phyloP scores from a whole-genome alignment of 2,888 invertebrate genomes.

The Yponomeuta evonymella region DNA sequence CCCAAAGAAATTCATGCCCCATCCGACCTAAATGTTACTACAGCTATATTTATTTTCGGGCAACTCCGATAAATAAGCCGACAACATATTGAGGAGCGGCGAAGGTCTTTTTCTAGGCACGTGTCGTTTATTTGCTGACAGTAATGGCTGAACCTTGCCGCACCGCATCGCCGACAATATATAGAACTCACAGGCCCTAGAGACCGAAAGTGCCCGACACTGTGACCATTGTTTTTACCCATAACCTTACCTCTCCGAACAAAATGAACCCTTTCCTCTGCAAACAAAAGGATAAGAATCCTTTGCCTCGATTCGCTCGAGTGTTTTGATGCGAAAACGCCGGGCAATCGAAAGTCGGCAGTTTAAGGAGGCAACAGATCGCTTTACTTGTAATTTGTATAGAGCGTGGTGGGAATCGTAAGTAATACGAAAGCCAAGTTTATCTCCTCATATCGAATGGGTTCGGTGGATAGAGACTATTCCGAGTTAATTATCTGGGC shows the following conservation, averaged over 20 bases:
- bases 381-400: conserved; percentile 60
- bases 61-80: conserved; percentile 7
- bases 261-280: neutral
- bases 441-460: conserved; percentile 8
- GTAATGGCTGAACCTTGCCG: conserved; percentile 57
- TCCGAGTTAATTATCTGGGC: neutral
- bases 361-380: conserved; percentile 54
- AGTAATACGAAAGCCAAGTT: conserved; percentile 23
- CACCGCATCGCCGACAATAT: conserved; percentile 48
- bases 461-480: neutral
- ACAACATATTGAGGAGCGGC: conserved; percentile 31
- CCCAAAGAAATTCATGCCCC: neutral
- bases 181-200: conserved; percentile 56
- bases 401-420: conserved; percentile 48
- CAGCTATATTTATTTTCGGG: neutral
- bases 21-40: neutral
- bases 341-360: conserved; percentile 53
- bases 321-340: conserved; percentile 35
- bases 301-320: neutral
- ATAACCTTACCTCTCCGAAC: conserved; percentile 19
- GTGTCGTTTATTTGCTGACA: conserved; percentile 60
- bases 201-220: conserved; percentile 42
- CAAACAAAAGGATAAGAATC: neutral
- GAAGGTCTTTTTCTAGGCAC: conserved; percentile 41
- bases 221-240: conserved; percentile 41